Evolutionary conservation across 2,113 vertebrate genomes (phyloP).

Genomic region (Tinamus guttatus): DNA sequence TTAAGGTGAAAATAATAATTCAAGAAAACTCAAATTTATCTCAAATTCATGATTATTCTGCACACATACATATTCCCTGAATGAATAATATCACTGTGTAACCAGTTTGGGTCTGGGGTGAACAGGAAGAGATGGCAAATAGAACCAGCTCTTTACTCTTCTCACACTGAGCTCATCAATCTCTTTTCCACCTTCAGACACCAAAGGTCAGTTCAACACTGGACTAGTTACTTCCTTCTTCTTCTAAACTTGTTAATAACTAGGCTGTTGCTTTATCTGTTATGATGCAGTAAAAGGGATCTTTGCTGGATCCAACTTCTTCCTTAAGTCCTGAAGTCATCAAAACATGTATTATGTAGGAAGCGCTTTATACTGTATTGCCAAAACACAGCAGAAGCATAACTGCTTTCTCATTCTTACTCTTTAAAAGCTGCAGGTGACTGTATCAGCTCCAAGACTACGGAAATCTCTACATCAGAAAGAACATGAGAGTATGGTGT

Average conservation of each 20-base stretch:
- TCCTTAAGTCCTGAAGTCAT: conserved; percentile 29
- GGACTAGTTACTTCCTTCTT: not conserved
- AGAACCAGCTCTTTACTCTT: not conserved
- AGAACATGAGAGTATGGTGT: not conserved
- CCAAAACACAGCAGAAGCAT: conserved; percentile 31
- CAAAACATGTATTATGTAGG: conserved; percentile 38
- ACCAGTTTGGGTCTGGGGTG: not conserved
- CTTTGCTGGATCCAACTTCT: not conserved
- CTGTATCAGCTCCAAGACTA: not conserved
- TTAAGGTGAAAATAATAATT: not conserved
- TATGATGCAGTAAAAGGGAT: not conserved
- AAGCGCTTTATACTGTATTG: conserved; percentile 46
- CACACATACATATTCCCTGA: not conserved
- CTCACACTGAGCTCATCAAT: not conserved
- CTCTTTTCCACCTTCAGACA: not conserved
- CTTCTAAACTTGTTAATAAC: not conserved
- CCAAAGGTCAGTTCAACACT: not conserved
- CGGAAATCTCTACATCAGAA: not conserved
- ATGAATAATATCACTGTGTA: not conserved
- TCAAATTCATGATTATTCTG: not conserved
- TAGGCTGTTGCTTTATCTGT: not conserved
- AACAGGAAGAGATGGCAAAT: not conserved
- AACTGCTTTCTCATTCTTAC: conserved; percentile 9
- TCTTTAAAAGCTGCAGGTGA: conserved; percentile 1
- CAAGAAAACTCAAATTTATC: not conserved